A percentile compares a stretch with the other conserved stretches of the same genome.
phyloP scores from a whole-genome alignment of 2,113 vertebrate species.

The Grantiella picta region DNA sequence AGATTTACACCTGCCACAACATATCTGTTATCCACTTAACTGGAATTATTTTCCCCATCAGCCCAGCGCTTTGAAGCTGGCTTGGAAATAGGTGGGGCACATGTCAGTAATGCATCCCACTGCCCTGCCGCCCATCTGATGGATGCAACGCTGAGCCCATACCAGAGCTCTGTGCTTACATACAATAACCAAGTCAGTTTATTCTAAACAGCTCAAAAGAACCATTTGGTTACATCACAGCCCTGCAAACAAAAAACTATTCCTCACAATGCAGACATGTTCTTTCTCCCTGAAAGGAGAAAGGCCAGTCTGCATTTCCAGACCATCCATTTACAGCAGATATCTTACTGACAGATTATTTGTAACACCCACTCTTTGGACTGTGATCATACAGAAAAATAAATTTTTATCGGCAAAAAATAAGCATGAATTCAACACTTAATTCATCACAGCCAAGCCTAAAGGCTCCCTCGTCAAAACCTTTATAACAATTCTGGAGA shows the following conservation, averaged over 20 bases:
- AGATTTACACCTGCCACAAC: background rate
- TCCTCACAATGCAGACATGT: background rate
- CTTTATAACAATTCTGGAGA: background rate
- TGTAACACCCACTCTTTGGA: background rate
- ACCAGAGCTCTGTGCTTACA: background rate
- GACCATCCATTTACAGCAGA: background rate
- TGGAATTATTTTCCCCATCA: background rate
- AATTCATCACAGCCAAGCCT: background rate
- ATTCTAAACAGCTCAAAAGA: background rate
- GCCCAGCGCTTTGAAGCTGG: background rate
- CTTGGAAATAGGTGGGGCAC: rapidly evolving
- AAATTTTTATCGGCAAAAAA: background rate
- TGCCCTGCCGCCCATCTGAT: background rate
- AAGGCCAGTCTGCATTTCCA: background rate
- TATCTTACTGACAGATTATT: background rate
- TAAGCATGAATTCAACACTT: background rate
- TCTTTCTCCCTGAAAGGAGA: background rate
- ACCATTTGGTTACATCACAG: background rate
- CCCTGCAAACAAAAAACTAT: background rate
- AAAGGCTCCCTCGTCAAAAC: background rate
- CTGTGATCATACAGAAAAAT: background rate
- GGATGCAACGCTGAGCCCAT: rapidly evolving
- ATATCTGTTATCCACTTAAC: rapidly evolving
- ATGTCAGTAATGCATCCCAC: rapidly evolving
- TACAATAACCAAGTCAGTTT: background rate